These are phyloP conservation scores for Coenonympha glycerion DNA, from an alignment of 2,888 invertebrate genomes.

Conservation along the genomic window DNA sequence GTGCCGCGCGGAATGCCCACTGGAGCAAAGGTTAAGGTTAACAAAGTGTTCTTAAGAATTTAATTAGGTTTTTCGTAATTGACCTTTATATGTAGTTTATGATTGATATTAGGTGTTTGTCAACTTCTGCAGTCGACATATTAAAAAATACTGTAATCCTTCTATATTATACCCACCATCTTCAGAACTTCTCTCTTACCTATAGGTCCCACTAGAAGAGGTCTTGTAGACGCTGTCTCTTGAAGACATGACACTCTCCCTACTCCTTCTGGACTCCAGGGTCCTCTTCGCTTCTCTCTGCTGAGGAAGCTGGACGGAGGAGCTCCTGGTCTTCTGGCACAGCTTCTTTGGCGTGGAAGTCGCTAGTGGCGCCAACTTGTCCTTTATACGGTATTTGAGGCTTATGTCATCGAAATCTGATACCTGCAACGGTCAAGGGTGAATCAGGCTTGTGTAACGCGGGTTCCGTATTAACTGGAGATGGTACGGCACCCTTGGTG, in stretches of 20 bases:
- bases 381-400: slow-evolving; percentile 49
- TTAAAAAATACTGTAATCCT: too few relatives aligned
- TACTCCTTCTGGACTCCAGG: slow-evolving; percentile 21
- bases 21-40: too few relatives aligned
- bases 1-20: slow-evolving; percentile 33
- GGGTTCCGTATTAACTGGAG: too few relatives aligned
- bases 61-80: too few relatives aligned
- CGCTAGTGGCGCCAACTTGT: slow-evolving; percentile 40
- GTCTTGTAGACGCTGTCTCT: slow-evolving; percentile 47
- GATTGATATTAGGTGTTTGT: too few relatives aligned
- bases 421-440: slow-evolving; percentile 39
- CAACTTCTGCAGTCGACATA: too few relatives aligned
- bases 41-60: too few relatives aligned
- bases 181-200: slow-evolving; percentile 26
- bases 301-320: slow-evolving; percentile 38
- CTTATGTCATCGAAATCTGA: slow-evolving; percentile 62
- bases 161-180: too few relatives aligned
- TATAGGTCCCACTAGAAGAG: slow-evolving; percentile 40
- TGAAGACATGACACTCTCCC: slow-evolving; percentile 36
- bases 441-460: background rate
- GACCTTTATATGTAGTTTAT: too few relatives aligned
- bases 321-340: slow-evolving; percentile 42
- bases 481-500: too few relatives aligned
- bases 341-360: slow-evolving; percentile 52
- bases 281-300: slow-evolving; percentile 28